phyloP scores from a whole-genome alignment of 2,888 invertebrate genomes.

The Cistogaster globosa region DNA sequence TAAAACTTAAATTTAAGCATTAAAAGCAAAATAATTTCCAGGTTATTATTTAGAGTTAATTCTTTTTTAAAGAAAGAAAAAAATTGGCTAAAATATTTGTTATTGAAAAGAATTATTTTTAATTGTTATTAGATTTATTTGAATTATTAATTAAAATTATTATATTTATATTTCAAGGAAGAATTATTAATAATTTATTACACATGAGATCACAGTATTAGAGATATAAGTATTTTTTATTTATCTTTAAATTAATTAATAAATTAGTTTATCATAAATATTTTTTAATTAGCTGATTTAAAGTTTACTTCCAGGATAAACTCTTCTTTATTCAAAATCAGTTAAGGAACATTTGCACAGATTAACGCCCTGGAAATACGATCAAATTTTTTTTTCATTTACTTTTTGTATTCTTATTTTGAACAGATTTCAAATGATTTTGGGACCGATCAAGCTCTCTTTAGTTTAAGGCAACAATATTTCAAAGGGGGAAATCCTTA shows the following conservation, averaged over 20 bases:
- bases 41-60: slow-evolving; percentile 48
- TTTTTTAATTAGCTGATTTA: slow-evolving; percentile 48
- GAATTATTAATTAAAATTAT: slow-evolving; percentile 48
- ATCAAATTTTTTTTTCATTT: no score
- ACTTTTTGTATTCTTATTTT: no score
- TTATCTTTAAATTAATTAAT: slow-evolving; percentile 67
- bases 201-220: slow-evolving; percentile 84
- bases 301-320: slow-evolving; percentile 13
- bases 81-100: slow-evolving; percentile 60
- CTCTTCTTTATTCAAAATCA: neutral
- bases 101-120: slow-evolving; percentile 27
- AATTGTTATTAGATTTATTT: slow-evolving; percentile 44
- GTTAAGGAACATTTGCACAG: neutral
- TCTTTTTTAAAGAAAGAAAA: slow-evolving; percentile 40
- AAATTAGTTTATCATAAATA: slow-evolving; percentile 68
- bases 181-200: slow-evolving; percentile 79
- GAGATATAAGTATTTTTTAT: slow-evolving; percentile 81
- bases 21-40: slow-evolving; percentile 47
- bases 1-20: slow-evolving; percentile 32
- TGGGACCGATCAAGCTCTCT: no score
- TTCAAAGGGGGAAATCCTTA: no score
- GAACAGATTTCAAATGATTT: no score
- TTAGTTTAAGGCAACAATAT: no score
- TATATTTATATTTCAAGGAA: slow-evolving; percentile 64
- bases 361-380: no score